Conservation (phyloP, 2,797 vertebrate species). For the Hozukius guyotensis region DNA sequence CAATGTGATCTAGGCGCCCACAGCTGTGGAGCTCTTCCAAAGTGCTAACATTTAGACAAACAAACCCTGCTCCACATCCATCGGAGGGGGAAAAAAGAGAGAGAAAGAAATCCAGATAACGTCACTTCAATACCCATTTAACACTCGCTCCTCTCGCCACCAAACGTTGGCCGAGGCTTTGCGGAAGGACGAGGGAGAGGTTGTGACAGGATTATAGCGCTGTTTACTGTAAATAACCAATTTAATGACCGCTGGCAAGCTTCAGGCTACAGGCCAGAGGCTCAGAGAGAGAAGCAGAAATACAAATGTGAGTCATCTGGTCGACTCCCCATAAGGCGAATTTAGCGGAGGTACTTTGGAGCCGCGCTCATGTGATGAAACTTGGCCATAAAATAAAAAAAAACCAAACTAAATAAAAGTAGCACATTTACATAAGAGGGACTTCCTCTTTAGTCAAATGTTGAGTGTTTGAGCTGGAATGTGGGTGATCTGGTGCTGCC, state of each 20-base stretch:
- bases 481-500: constrained; percentile 28
- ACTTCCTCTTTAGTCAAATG: constrained; percentile 43
- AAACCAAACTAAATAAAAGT: constrained; percentile 24
- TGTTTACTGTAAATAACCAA: constrained; percentile 80
- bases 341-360: constrained; percentile 60
- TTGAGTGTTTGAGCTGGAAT: constrained; percentile 50
- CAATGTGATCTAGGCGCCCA: constrained; percentile 73
- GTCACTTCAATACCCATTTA: constrained; percentile 70
- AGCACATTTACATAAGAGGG: constrained; percentile 52
- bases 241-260: constrained; percentile 74
- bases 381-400: constrained; percentile 43
- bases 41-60: constrained; percentile 83
- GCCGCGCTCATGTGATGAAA: constrained; percentile 32
- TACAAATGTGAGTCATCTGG: constrained; percentile 77
- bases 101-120: constrained; percentile 69
- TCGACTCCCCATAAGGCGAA: constrained; percentile 64
- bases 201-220: constrained; percentile 67
- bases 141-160: constrained; percentile 59
- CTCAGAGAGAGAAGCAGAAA: constrained; percentile 61
- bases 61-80: constrained; percentile 75
- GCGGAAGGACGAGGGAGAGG: constrained; percentile 59
- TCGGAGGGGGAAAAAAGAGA: constrained; percentile 36
- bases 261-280: constrained; percentile 64
- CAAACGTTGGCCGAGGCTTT: constrained; percentile 66
- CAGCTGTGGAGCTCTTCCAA: constrained; percentile 80